phyloP scores from a whole-genome alignment of 1,140 invertebrate genomes.

The Bombus balteatus region DNA sequence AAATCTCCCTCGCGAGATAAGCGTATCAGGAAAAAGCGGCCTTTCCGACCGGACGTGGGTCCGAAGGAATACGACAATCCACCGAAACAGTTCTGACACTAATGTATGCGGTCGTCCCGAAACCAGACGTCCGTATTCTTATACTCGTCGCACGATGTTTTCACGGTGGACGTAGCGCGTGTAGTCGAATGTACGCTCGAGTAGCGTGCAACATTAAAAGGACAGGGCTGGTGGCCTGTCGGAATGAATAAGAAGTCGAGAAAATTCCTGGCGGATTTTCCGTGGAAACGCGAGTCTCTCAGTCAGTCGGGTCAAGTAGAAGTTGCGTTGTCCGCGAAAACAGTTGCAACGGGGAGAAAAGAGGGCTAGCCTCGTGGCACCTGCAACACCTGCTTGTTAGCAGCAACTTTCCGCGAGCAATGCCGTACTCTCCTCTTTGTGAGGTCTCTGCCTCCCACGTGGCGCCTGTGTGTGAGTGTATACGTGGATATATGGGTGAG shows the following conservation, averaged over 20 bases:
- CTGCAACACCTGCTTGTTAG: slow-evolving; percentile 67
- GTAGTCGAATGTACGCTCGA: slow-evolving; percentile 10
- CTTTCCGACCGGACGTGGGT: background rate
- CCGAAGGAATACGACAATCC: slow-evolving; percentile 46
- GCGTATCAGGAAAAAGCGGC: background rate
- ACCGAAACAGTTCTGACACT: slow-evolving; percentile 45
- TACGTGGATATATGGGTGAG: background rate
- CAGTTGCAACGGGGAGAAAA: slow-evolving; percentile 3
- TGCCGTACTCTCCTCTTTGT: slow-evolving; percentile 44
- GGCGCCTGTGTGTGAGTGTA: background rate
- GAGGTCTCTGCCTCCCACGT: slow-evolving; percentile 50
- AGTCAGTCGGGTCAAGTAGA: background rate
- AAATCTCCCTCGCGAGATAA: slow-evolving; percentile 30
- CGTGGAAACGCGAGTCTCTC: background rate
- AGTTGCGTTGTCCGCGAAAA: slow-evolving; percentile 38
- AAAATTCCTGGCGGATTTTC: background rate
- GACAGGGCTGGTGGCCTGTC: slow-evolving; percentile 24
- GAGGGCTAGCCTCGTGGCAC: slow-evolving; percentile 58
- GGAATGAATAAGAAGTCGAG: slow-evolving; percentile 4
- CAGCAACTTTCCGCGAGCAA: slow-evolving; percentile 61
- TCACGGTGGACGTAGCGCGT: slow-evolving; percentile 24
- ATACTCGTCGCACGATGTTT: slow-evolving; percentile 32
- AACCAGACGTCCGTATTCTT: slow-evolving; percentile 45
- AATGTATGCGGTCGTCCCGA: slow-evolving; percentile 53
- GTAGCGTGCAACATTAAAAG: slow-evolving; percentile 39